phyloP scores from a whole-genome alignment of 2,113 vertebrate genomes.

The Cariama cristata region DNA sequence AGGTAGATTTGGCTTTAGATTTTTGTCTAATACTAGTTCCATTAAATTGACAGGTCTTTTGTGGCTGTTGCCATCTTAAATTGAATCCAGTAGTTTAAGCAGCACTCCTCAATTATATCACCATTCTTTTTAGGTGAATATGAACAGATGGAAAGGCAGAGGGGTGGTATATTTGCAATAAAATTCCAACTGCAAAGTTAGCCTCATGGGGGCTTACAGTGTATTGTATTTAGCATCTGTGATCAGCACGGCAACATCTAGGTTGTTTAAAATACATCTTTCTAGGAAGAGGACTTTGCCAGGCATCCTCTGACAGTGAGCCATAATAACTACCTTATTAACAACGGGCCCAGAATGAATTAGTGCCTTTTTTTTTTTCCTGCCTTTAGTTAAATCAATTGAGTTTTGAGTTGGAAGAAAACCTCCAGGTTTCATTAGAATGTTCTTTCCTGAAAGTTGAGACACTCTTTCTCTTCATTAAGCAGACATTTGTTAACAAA shows the following conservation, averaged over 20 bases:
- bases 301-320: not conserved
- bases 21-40: not conserved
- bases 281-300: not conserved
- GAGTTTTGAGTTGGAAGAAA: not conserved
- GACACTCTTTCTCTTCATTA: not conserved
- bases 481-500: not conserved
- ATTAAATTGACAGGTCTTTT: conserved; percentile 13
- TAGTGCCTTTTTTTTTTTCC: not conserved
- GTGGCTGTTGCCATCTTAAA: conserved; percentile 37
- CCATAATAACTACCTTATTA: not conserved
- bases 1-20: not conserved
- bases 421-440: not conserved
- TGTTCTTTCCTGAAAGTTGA: not conserved
- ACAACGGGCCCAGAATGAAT: not conserved
- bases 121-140: conserved; percentile 40
- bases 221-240: conserved; percentile 17
- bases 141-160: conserved; percentile 70
- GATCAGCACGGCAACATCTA: not conserved
- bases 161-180: conserved; percentile 62
- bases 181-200: conserved; percentile 66
- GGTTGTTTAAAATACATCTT: not conserved
- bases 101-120: conserved; percentile 35
- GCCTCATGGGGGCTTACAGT: conserved; percentile 12
- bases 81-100: conserved; percentile 36
- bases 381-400: not conserved